phyloP scores from a whole-genome alignment of 2,888 invertebrate species.

The Lithophane socia region DNA sequence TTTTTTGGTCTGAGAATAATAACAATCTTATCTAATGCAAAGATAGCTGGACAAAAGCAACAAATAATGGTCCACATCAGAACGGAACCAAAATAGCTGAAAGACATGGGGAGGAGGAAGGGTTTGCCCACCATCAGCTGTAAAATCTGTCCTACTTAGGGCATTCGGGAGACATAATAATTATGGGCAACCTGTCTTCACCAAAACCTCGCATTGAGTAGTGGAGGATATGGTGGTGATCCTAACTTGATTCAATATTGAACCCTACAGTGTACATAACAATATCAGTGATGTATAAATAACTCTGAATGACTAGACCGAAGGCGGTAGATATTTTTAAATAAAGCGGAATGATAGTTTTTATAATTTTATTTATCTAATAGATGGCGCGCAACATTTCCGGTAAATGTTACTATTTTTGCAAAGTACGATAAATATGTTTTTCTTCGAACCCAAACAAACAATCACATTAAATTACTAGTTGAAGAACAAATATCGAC shows the following conservation, averaged over 20 bases:
- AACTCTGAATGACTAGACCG: slow-evolving; percentile 43
- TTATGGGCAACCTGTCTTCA: neutral
- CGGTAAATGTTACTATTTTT: slow-evolving; percentile 45
- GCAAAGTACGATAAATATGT: neutral
- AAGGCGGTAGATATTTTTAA: slow-evolving; percentile 52
- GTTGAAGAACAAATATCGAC: too few relatives aligned
- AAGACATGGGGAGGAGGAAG: neutral
- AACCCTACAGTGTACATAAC: neutral
- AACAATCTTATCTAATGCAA: neutral
- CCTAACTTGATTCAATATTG: neutral
- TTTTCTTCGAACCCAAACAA: neutral
- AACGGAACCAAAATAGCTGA: slow-evolving; percentile 1
- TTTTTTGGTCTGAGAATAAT: too few relatives aligned
- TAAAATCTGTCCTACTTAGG: too few relatives aligned
- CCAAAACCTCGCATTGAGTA: neutral
- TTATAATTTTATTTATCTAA: slow-evolving; percentile 23
- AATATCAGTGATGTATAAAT: slow-evolving; percentile 35
- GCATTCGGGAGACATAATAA: neutral
- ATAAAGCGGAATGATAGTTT: slow-evolving; percentile 26
- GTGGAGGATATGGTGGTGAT: neutral
- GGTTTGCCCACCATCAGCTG: neutral
- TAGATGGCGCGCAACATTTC: slow-evolving; percentile 63
- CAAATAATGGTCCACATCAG: neutral
- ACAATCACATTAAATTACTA: neutral
- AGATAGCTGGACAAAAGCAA: neutral